Evolutionary conservation across 2,797 vertebrate species (phyloP).

Genomic region (Sphenopsis melanotis): DNA sequence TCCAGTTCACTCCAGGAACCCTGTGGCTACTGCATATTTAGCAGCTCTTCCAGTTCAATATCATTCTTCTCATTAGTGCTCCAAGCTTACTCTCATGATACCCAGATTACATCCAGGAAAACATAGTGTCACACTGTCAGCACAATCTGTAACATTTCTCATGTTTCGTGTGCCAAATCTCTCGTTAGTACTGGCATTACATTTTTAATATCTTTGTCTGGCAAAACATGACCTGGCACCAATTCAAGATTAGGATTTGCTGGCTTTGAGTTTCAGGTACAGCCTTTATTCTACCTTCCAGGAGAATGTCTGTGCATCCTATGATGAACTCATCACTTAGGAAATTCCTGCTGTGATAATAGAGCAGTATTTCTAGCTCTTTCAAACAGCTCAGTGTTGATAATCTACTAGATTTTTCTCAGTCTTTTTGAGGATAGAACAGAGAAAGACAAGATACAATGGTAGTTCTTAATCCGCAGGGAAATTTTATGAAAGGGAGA

Average conservation of each 20-base stretch:
- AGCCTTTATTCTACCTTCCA: slow-evolving; percentile 40
- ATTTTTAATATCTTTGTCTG: slow-evolving; percentile 64
- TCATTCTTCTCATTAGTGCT: slow-evolving; percentile 61
- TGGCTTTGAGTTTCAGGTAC: slow-evolving; percentile 45
- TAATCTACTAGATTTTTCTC: slow-evolving; percentile 40
- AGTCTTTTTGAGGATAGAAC: slow-evolving; percentile 18
- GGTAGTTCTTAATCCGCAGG: neutral
- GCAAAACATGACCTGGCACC: slow-evolving; percentile 48
- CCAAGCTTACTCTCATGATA: slow-evolving; percentile 61
- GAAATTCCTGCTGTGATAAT: slow-evolving; percentile 53
- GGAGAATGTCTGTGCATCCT: slow-evolving; percentile 8
- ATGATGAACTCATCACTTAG: slow-evolving; percentile 34
- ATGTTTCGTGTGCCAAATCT: slow-evolving; percentile 30
- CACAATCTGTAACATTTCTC: slow-evolving; percentile 56
- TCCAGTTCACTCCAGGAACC: slow-evolving; percentile 56
- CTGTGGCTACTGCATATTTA: slow-evolving; percentile 66
- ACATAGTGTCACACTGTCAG: slow-evolving; percentile 64
- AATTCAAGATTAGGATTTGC: slow-evolving; percentile 7
- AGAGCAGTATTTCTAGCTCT: slow-evolving; percentile 32
- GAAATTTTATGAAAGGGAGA: slow-evolving; percentile 7
- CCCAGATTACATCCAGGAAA: slow-evolving; percentile 67
- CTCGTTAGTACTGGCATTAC: slow-evolving; percentile 37
- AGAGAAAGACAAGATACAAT: neutral
- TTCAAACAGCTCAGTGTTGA: neutral
- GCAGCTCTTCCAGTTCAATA: slow-evolving; percentile 61